phyloP scores from a whole-genome alignment of 2,888 invertebrate species.

The Ametastegia equiseti region DNA sequence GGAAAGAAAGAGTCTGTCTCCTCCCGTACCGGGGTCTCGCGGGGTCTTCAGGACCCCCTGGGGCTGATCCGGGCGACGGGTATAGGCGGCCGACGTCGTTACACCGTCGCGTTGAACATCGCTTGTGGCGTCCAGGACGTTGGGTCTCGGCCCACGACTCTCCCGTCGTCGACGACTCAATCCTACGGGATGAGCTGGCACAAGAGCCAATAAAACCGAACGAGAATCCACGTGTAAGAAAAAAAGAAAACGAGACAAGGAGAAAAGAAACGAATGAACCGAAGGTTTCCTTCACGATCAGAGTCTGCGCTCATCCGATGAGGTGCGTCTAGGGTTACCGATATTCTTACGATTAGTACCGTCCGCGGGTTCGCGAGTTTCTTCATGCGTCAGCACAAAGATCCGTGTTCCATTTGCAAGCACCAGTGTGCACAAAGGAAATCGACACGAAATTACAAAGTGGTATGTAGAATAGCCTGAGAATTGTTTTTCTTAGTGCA shows the following conservation, averaged over 20 bases:
- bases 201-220: slow-evolving; percentile 42
- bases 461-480: neutral
- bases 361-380: neutral
- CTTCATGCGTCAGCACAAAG: neutral
- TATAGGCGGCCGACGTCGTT: slow-evolving; percentile 31
- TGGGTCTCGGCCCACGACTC: slow-evolving; percentile 33
- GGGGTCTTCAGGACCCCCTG: slow-evolving; percentile 41
- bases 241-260: slow-evolving; percentile 1
- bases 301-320: slow-evolving; percentile 8
- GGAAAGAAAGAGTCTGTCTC: slow-evolving; percentile 37
- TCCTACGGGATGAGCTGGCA: slow-evolving; percentile 41
- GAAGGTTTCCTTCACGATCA: too few species aligned
- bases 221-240: slow-evolving; percentile 7
- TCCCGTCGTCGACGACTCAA: slow-evolving; percentile 38
- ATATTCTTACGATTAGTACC: neutral
- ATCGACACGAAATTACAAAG: neutral
- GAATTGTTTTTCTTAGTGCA: neutral
- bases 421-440: neutral
- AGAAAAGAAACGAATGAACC: neutral
- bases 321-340: slow-evolving; percentile 11
- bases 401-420: neutral
- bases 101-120: slow-evolving; percentile 35
- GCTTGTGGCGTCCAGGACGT: slow-evolving; percentile 21
- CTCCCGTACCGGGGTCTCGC: slow-evolving; percentile 13
- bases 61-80: slow-evolving; percentile 37